phyloP scores from a whole-genome alignment of 2,113 vertebrate genomes.

The Chamaea fasciata region DNA sequence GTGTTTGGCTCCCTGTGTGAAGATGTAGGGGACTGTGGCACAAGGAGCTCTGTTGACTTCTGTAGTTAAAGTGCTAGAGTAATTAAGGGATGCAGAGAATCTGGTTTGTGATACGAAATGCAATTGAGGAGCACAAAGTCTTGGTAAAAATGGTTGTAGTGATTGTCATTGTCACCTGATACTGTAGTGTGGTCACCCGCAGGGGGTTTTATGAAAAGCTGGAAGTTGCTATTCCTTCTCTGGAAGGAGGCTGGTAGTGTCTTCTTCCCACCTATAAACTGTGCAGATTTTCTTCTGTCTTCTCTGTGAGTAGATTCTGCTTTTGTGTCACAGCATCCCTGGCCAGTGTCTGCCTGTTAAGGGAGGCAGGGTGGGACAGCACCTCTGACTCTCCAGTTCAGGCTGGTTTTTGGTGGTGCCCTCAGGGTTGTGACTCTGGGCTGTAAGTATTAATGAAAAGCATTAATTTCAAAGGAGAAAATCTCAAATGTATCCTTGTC shows the following conservation, averaged over 20 bases:
- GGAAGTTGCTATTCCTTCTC: not conserved
- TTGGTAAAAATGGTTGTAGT: not conserved
- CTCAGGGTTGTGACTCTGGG: not conserved
- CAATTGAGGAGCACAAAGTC: not conserved
- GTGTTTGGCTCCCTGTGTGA: not conserved
- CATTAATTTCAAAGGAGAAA: not conserved
- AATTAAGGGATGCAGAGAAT: not conserved
- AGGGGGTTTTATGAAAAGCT: not conserved
- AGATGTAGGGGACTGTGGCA: not conserved
- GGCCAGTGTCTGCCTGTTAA: accelerated
- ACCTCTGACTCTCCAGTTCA: not conserved
- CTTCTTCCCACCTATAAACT: not conserved
- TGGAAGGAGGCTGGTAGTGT: not conserved
- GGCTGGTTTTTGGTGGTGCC: not conserved
- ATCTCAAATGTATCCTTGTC: not conserved
- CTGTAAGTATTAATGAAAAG: not conserved
- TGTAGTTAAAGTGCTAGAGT: not conserved
- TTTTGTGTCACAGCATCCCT: accelerated
- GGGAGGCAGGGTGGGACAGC: too few species aligned
- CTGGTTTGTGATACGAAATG: not conserved
- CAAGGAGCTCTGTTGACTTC: not conserved
- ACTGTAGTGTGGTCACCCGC: too few species aligned
- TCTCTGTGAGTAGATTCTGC: not conserved
- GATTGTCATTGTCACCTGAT: not conserved
- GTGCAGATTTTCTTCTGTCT: not conserved